Evolutionary conservation across 2,888 invertebrate genomes (phyloP).

Genomic region (Eubasilissa splendida): DNA sequence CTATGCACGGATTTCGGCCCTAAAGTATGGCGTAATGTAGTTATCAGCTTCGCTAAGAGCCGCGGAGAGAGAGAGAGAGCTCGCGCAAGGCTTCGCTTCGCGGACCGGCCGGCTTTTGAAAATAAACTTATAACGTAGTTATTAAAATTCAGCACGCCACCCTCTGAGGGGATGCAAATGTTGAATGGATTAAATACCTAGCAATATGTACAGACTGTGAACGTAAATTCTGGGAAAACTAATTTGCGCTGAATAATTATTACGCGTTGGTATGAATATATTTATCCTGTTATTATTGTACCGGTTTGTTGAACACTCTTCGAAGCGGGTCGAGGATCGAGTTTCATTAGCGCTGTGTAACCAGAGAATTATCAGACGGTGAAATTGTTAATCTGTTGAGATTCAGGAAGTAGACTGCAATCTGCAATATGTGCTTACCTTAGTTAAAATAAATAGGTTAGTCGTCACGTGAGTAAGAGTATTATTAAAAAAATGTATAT

Average conservation of each 20-base stretch:
- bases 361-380: not conserved
- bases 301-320: slow-evolving; percentile 10
- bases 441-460: too few species aligned
- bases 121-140: slow-evolving; percentile 44
- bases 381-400: not conserved
- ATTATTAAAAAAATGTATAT: not conserved
- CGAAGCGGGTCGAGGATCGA: slow-evolving; percentile 2
- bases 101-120: slow-evolving; percentile 32
- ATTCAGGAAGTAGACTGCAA: not conserved
- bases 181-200: slow-evolving; percentile 24
- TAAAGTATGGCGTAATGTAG: not conserved
- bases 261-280: slow-evolving; percentile 35
- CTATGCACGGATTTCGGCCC: not conserved
- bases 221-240: slow-evolving; percentile 34
- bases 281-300: slow-evolving; percentile 33
- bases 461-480: too few species aligned
- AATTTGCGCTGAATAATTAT: slow-evolving; percentile 35
- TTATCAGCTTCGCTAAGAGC: slow-evolving; percentile 1
- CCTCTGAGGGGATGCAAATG: slow-evolving; percentile 19
- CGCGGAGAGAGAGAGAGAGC: not conserved
- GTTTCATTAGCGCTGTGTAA: slow-evolving; percentile 31
- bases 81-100: not conserved
- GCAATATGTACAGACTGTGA: slow-evolving; percentile 25
- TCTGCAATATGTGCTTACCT: too few species aligned
- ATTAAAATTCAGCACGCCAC: slow-evolving; percentile 43